Evolutionary conservation across 2,797 vertebrate species (phyloP), one percentile per base, ranked within the genome.

Genomic region (Hydrophis major): DNA sequence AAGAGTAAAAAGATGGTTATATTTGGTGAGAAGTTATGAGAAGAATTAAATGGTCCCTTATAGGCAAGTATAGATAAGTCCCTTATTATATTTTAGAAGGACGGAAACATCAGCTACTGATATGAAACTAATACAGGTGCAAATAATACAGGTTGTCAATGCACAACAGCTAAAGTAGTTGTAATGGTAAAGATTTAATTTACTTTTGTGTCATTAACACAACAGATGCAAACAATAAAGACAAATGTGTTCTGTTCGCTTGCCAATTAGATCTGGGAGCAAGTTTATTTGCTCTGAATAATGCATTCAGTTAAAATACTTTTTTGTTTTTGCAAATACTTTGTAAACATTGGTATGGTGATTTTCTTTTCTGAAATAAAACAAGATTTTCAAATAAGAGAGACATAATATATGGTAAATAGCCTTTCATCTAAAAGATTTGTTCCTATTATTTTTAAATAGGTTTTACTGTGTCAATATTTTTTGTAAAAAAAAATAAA

Each of bases 281-380:
- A 92, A 50, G 6, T 91, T 88, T 88, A 66, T 83, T 92, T 88
- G 28, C 53, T 87, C 86, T 60, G 37, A 90, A 22, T 16, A 89
- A 86, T 86, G 47, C 13, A 89, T 89, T 87, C 37, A 5, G 89
- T 94, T 92, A 57, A 88, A 37, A 83, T 89, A n/a, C 18, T 50
- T 90, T 89, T 94, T 59, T 89, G 18, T 83, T 93, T 83, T 88
- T 60, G 28, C 87, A 42, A 89, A 12, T 91, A 87, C 57, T 86
- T 88, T 59, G 37, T 28, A 53, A 66, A 59, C 47, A 42, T 90
- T 61, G 16, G 16, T 27, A 12, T 87, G 42, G 78, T 27, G 32
- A 83, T 25, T 55, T 37, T 59, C 0, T 88, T 47, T 88, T 47
- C 50, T 89, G 74, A 83, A 42, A 89, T 61, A 47, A 60, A 57